Percentiles rank a stretch among this genome's conserved stretches.
phyloP scores from a whole-genome alignment of 2,797 vertebrate genomes.

The Rhinella marina region DNA sequence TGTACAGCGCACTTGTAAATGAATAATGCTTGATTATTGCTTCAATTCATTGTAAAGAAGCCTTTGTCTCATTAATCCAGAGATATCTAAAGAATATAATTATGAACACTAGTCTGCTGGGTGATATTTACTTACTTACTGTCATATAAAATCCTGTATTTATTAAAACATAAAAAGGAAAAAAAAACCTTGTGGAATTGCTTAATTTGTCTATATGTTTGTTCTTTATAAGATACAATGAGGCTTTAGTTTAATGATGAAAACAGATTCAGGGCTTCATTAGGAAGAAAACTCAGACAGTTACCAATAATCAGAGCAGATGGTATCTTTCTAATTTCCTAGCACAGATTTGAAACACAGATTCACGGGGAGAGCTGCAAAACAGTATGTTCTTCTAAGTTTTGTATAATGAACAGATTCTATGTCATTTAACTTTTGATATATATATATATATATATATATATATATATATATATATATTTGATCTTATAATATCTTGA shows the following conservation, averaged over 20 bases:
- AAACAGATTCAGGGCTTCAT: constrained; percentile 54
- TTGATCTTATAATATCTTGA: not conserved
- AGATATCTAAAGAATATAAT: constrained; percentile 51
- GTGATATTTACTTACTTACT: constrained; percentile 54
- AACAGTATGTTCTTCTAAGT: constrained; percentile 21
- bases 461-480: too few species aligned
- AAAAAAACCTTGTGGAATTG: constrained; percentile 50
- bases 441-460: too few species aligned
- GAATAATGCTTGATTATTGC: constrained; percentile 46
- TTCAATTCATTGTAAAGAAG: constrained; percentile 44
- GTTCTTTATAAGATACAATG: constrained; percentile 52
- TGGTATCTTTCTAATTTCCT: constrained; percentile 56
- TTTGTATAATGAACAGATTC: constrained; percentile 2
- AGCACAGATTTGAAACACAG: constrained; percentile 26
- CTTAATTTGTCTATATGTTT: constrained; percentile 56
- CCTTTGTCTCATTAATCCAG: constrained; percentile 41
- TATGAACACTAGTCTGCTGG: constrained; percentile 54
- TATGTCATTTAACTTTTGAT: too few species aligned
- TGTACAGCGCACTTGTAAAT: constrained; percentile 38
- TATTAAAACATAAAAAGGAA: constrained; percentile 59
- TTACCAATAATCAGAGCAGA: constrained; percentile 54
- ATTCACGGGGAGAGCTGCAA: not conserved
- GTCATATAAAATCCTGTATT: constrained; percentile 52
- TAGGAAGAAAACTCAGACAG: constrained; percentile 48
- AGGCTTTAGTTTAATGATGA: constrained; percentile 53